Conservation (phyloP, 2,797 vertebrate genomes). For the Gephyroberyx darwinii region DNA sequence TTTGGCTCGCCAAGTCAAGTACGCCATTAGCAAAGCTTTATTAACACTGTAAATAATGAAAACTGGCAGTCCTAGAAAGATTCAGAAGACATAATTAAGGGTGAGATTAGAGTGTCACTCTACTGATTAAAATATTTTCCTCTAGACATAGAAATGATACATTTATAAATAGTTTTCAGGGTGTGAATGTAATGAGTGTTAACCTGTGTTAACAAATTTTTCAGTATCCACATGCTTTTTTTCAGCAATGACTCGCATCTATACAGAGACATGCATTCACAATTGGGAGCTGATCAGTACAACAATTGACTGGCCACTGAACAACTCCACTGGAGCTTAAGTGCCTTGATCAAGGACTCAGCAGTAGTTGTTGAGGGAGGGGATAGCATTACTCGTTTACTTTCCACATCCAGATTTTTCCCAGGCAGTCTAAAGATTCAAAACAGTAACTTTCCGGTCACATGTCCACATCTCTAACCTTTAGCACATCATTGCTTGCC, state of each 20-base stretch:
- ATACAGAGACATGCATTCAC: conserved; percentile 1
- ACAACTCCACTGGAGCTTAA: too few relatives aligned
- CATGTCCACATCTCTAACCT: too few relatives aligned
- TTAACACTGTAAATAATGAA: conserved; percentile 53
- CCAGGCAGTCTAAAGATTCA: too few relatives aligned
- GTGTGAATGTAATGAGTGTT: neutral
- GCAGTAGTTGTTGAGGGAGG: too few relatives aligned
- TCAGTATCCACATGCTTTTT: neutral
- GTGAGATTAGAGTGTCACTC: conserved; percentile 3
- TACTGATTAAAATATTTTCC: neutral
- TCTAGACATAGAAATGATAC: neutral
- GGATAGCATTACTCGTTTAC: too few relatives aligned
- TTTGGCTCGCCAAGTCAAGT: conserved; percentile 16
- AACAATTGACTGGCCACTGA: too few relatives aligned
- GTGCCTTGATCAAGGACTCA: too few relatives aligned
- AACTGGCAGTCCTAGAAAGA: conserved; percentile 17
- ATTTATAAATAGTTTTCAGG: neutral
- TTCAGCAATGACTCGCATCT: conserved; percentile 9
- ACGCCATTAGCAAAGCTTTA: conserved; percentile 53
- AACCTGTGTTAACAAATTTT: neutral
- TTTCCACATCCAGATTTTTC: too few relatives aligned
- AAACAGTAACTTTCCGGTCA: too few relatives aligned
- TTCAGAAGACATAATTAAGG: neutral
- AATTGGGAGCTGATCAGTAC: conserved; percentile 6
- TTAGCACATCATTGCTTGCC: too few relatives aligned